Percentiles rank a stretch among this genome's conserved stretches.
Evolutionary conservation across 1,140 invertebrate genomes (phyloP).

Genomic region (Trichomalopsis sarcophagae): DNA sequence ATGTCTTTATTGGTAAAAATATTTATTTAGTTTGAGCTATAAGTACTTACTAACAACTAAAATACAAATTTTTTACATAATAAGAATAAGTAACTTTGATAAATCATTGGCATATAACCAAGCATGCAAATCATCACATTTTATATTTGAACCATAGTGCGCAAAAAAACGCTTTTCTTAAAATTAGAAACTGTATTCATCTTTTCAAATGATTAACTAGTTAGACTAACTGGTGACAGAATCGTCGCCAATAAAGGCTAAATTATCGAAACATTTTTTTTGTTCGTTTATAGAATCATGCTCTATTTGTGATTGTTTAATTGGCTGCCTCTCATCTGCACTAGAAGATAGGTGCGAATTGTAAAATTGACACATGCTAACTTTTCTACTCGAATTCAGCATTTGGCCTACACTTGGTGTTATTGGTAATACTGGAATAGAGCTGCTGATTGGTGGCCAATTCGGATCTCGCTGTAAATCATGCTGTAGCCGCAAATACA

Average conservation of each 20-base stretch:
- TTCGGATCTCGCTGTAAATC: constrained; percentile 63
- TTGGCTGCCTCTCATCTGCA: neutral
- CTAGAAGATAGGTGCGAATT: neutral
- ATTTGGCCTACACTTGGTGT: constrained; percentile 57
- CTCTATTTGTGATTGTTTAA: neutral
- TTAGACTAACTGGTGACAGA: neutral
- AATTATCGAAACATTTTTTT: constrained; percentile 54
- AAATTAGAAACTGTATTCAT: too few species aligned
- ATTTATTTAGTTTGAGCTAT: too few species aligned
- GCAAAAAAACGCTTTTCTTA: too few species aligned
- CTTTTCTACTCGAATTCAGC: constrained; percentile 46
- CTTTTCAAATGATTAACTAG: too few species aligned
- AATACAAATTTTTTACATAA: too few species aligned
- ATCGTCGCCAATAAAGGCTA: constrained; percentile 53
- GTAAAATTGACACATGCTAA: neutral
- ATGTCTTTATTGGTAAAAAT: too few species aligned
- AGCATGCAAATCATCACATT: too few species aligned
- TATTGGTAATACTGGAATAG: constrained; percentile 53
- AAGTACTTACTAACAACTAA: too few species aligned
- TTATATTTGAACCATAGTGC: too few species aligned
- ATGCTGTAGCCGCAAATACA: constrained; percentile 74
- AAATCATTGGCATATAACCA: too few species aligned
- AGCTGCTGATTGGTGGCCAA: constrained; percentile 64
- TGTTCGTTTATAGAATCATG: neutral
- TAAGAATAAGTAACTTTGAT: too few species aligned